Evolutionary conservation across 2,113 vertebrate species (phyloP), one percentile per base, ranked within the genome.

Genomic region (Pterophyllum scalare): DNA sequence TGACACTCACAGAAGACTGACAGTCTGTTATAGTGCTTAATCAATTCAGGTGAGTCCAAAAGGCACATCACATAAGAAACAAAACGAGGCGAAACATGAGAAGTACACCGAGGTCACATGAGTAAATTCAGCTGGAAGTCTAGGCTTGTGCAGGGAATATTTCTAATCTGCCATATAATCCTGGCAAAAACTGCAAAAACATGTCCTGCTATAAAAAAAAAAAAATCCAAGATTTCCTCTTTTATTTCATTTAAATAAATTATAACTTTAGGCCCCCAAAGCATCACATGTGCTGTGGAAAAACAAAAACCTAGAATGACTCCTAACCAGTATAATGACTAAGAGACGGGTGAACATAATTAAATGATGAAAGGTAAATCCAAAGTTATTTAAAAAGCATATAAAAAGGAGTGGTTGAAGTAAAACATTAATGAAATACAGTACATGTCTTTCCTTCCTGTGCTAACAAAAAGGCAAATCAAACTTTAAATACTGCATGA

Each of bases 401-500:
- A 89, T 76, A 46, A 86, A 76, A 52, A 81, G 3, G 22, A 80
- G 67, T 24, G 0, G 38, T 33, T 80, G 72, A 78, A 87, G 72
- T 84, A 77, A 87, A 89, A 65, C 38, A 33, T 80, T 9, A 77
- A 52, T 59, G 75, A 89, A 70, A 65, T 83, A 88, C 87, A 92
- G 87, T 89, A 87, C 83, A 76, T 8, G 19, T 31, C 7, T 75
- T 33, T 49, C 6, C 57, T 72, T 65, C 52, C 40, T 58, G 60
- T 78, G 28, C 28, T n/a, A 46, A 81, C 58, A 79, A 87, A 88
- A 89, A 91, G 89, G 83, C 85, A 90, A 84, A 88, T 46, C 65
- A 89, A 77, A 74, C 38, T 58, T 85, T 40, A 60, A 95, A 93
- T 90, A 94, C 91, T 92, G 93, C 91, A 90, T 77, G n/a, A 83